Evolutionary conservation across 2,888 invertebrate genomes (phyloP).

Genomic region (Steinernema hermaphroditum): DNA sequence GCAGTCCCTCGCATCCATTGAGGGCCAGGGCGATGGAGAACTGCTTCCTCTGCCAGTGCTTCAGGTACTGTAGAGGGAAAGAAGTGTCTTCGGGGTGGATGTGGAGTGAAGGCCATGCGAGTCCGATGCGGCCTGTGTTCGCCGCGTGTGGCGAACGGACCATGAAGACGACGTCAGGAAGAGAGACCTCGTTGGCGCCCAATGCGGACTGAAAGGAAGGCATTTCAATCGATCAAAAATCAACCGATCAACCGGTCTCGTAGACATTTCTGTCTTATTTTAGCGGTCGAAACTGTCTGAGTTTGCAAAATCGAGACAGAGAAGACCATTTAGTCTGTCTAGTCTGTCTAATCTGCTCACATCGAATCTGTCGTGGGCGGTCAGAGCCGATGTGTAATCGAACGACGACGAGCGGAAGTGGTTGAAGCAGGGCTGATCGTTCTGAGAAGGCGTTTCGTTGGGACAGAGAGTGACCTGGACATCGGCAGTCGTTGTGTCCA

Average conservation of each 20-base stretch:
- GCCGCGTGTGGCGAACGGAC: not conserved
- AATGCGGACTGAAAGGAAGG: not conserved
- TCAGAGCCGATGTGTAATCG: constrained; percentile 1
- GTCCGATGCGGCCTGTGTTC: not conserved
- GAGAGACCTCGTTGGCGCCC: not conserved
- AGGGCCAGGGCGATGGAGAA: constrained; percentile 21
- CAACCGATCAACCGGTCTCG: not conserved
- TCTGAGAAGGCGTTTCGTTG: not conserved
- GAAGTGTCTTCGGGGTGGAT: not conserved
- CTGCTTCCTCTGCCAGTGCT: constrained; percentile 7
- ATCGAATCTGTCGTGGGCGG: not conserved
- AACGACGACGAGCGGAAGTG: constrained; percentile 2
- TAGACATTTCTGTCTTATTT: too few species aligned
- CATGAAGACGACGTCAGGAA: not conserved
- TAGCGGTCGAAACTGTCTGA: too few species aligned
- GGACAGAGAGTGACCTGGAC: not conserved
- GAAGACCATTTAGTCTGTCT: too few species aligned
- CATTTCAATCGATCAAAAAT: too few species aligned
- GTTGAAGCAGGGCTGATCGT: constrained; percentile 20
- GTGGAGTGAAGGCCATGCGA: constrained; percentile 16
- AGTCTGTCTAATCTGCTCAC: too few species aligned
- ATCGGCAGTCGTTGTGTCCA: not conserved
- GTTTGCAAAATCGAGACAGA: too few species aligned
- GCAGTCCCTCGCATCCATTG: constrained; percentile 11
- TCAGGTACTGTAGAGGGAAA: not conserved